Base-by-base conservation (phyloP, 2,888 invertebrate genomes). In the Paralinhomoeus sp. region DNA sequence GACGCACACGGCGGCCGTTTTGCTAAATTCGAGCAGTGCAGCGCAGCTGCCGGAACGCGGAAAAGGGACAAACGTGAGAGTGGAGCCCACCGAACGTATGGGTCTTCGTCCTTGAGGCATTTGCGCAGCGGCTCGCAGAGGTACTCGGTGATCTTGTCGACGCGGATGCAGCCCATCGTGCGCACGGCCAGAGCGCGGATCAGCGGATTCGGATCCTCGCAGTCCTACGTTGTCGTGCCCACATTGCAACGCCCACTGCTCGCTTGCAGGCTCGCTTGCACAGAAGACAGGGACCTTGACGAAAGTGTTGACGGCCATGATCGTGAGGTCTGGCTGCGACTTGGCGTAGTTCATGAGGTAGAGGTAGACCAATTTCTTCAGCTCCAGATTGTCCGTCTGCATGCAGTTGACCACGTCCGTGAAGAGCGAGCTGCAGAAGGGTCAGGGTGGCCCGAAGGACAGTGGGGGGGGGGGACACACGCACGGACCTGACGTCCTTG, bases 331-430 rank as follows among this genome's bases (percentile, higher is more conserved):
- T 0, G 97, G 97, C 66, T 97, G 97, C 43, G 87, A 89, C 67
- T 97, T 99, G 44, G 97, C 97, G 66, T 97, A 99, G 66, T 99
- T 97, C 97, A 97, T 99, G 56, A 97, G 69, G 64, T 97, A 97
- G 42, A 99, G 70, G 65, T 97, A 99, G 1, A 99, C 97, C 41
- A 97, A 71, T 61, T 99, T 99, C 69, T 97, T 97, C 54, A 99
- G 67, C 65, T 97, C 97, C 61, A 97, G 70, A 67, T 97, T 99
- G 64, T 97, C 97, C 0, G 97, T 99, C 69, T 97, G 97, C 93
- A 99, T 97, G 64, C 97, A 97, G 68, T 97, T 97, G 24, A 99
- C 91, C 1, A 99, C 97, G 64, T 99, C 97, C 0, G 97, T 93
- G 63, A 99, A 99, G 18, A 97, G 69, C 1, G 93, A 89, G 55